Conservation (phyloP, 2,797 vertebrate genomes). For the Gallinago stenura region DNA sequence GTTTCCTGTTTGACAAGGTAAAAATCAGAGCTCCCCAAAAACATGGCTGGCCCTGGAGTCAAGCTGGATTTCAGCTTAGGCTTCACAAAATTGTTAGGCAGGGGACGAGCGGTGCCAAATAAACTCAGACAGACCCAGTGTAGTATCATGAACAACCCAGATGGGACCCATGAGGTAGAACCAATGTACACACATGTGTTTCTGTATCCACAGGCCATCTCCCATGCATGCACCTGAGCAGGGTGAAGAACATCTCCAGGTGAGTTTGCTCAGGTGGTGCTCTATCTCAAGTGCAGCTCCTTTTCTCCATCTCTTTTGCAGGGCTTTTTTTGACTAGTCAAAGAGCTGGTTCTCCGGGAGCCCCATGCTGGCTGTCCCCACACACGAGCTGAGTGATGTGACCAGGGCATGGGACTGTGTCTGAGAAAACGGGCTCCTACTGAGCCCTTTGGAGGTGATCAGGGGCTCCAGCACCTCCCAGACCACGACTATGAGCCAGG, state of each 20-base stretch:
- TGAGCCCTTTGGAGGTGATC: neutral
- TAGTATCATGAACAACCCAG: neutral
- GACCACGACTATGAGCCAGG: neutral
- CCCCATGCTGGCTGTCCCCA: accelerated
- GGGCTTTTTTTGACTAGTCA: accelerated
- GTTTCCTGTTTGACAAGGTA: neutral
- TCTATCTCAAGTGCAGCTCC: neutral
- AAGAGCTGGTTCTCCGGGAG: accelerated
- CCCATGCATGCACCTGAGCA: neutral
- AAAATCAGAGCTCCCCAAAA: neutral
- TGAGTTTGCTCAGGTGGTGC: neutral
- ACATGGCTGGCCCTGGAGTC: neutral
- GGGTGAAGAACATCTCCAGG: neutral
- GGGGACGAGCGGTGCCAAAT: neutral
- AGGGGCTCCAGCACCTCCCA: neutral
- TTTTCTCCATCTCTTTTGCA: neutral
- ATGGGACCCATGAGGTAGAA: neutral
- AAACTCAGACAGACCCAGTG: neutral
- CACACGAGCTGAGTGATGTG: neutral
- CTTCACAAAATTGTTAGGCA: neutral
- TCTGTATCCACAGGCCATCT: neutral
- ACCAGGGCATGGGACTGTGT: neutral
- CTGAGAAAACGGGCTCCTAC: neutral
- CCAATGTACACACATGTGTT: accelerated
- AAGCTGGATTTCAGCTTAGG: neutral